Evolutionary conservation across 2,888 invertebrate species (phyloP).

Genomic region (Leucophenga maculata): DNA sequence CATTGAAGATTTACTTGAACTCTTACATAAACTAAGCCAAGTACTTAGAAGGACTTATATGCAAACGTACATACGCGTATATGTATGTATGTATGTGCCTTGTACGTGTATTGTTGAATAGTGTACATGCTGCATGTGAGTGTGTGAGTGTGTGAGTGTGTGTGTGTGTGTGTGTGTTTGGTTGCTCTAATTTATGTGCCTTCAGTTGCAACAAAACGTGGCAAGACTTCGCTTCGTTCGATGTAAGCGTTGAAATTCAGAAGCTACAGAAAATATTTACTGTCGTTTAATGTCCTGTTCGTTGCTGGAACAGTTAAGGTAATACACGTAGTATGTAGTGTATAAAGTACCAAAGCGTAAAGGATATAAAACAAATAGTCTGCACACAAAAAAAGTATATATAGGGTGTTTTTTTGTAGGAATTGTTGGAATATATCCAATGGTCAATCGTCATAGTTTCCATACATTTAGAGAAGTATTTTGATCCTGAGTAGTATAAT

Average conservation of each 20-base stretch:
- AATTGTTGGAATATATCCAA: neutral
- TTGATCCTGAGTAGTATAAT: too few relatives aligned
- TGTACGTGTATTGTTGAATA: neutral
- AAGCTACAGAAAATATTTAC: neutral
- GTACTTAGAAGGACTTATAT: conserved; percentile 17
- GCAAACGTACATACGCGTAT: neutral
- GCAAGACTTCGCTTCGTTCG: neutral
- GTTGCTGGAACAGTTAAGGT: too few relatives aligned
- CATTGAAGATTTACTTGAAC: conserved; percentile 60
- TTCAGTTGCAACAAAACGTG: conserved; percentile 11
- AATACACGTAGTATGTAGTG: too few relatives aligned
- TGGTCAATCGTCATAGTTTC: neutral
- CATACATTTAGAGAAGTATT: neutral
- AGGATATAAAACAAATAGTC: neutral
- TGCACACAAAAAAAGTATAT: neutral
- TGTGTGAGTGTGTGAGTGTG: neutral
- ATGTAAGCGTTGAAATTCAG: neutral
- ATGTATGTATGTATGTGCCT: neutral
- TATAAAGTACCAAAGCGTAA: neutral
- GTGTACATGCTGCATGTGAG: neutral
- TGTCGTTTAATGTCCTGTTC: neutral
- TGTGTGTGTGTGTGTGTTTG: neutral
- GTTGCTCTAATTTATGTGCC: conserved; percentile 18
- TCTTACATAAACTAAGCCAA: conserved; percentile 26
- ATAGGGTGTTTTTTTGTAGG: neutral